A percentile compares a stretch with the other conserved stretches of the same genome.
Evolutionary conservation across 2,888 invertebrate genomes (phyloP).

Genomic region (Sussaba pulchella): DNA sequence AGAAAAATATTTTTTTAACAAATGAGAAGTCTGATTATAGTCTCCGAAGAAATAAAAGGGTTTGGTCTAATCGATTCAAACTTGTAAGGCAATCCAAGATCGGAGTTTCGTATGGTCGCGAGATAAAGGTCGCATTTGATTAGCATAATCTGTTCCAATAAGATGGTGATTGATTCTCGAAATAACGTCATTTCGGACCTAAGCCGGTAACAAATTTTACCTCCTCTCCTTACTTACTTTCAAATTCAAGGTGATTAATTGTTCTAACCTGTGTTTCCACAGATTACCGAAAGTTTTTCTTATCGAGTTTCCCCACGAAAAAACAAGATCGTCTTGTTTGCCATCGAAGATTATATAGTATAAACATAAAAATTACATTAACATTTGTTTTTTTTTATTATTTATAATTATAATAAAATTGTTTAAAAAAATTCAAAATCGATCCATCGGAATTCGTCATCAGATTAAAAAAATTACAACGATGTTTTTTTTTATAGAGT

Average conservation of each 20-base stretch:
- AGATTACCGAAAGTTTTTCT: neutral
- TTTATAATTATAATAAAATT: neutral
- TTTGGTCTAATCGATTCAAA: neutral
- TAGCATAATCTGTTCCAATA: slow-evolving; percentile 14
- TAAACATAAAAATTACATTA: neutral
- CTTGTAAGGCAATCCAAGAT: neutral
- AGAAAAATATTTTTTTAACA: slow-evolving; percentile 10
- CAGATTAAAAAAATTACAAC: too few relatives aligned
- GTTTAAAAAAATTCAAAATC: neutral
- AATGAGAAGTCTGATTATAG: neutral
- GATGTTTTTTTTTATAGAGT: too few relatives aligned
- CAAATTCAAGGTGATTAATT: slow-evolving; percentile 15
- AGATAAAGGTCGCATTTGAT: slow-evolving; percentile 13
- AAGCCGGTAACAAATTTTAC: neutral
- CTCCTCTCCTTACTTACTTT: slow-evolving; percentile 43
- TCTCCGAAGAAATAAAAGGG: neutral
- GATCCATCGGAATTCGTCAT: too few relatives aligned
- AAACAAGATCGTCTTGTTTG: neutral
- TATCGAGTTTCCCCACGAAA: neutral
- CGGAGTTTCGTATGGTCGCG: neutral
- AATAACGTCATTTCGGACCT: slow-evolving; percentile 39
- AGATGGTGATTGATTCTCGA: slow-evolving; percentile 34
- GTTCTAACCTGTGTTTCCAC: slow-evolving; percentile 5
- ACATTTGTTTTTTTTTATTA: neutral
- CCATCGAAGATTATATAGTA: neutral